Base-by-base conservation (phyloP, 2,113 vertebrate species). In the Corythoichthys intestinalis region DNA sequence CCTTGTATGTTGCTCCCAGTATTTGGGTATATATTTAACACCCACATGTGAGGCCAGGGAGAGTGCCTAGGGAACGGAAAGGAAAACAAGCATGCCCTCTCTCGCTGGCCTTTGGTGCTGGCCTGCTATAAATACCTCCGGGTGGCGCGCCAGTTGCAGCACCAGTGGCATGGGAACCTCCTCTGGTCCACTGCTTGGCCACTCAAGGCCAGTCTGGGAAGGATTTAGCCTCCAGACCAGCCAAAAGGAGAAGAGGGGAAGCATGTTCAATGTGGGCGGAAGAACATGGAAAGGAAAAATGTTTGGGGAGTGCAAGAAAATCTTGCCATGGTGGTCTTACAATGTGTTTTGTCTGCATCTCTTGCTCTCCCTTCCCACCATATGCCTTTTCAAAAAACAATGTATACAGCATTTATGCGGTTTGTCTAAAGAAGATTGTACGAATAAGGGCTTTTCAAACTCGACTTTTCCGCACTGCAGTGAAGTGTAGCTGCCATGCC, bases 161-260 rank as follows among this genome's bases (percentile, higher is more conserved):
- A 91, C 91, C 87, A 90, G 83, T 95, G 94, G 94, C 96, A 97
- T 98, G 97, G 95, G 97, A 98, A 99, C 94, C 91, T 88, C 73
- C 79, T 70, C 72, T 73, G 58, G 86, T 82, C 85, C 86, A 79
- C 34, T 70, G 71, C 82, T 79, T 66, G 82, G 77, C 82, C 84
- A 72, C 78, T 86, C 35, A 41, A 67, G 73, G 81, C 84, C 76
- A 83, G 87, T 78, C 82, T 92, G 89, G 90, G 89, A 91, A 90
- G 84, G 67, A 70, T 81, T 71, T 35, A 73, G 83, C 78, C 65
- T 64, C 74, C 35, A 68, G 74, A 63, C 73, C 17, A 74, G 63
- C 83, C 79, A 17, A 41, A 65, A 71, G 61, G 69, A 54, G 70
- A 82, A 56, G 57, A 60, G 49, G 65, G 54, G 65, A 75, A 76